A percentile compares a stretch with the other conserved stretches of the same genome.
phyloP scores from a whole-genome alignment of 2,113 vertebrate genomes.

The Myiozetetes cayanensis region DNA sequence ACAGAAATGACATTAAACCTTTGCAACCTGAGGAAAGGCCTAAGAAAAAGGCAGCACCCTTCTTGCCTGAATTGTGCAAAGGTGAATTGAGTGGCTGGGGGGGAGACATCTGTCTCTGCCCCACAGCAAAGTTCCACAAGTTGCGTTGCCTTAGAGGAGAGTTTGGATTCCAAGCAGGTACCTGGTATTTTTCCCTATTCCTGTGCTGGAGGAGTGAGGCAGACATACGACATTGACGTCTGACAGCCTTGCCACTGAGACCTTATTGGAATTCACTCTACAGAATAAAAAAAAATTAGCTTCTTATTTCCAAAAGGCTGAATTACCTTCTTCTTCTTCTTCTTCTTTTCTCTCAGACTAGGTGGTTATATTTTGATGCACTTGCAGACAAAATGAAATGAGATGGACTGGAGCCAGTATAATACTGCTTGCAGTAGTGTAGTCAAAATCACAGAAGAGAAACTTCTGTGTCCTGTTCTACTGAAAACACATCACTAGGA shows the following conservation, averaged over 20 bases:
- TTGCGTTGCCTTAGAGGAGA: neutral
- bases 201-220: neutral
- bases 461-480: neutral
- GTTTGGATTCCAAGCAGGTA: neutral
- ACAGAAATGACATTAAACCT: neutral
- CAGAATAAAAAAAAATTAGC: neutral
- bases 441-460: neutral
- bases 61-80: neutral
- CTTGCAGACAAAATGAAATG: neutral
- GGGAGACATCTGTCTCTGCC: neutral
- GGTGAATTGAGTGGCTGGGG: neutral
- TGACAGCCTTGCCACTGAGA: neutral
- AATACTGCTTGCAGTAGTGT: neutral
- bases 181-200: neutral
- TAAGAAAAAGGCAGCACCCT: neutral
- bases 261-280: neutral
- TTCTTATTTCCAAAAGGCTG: neutral
- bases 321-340: neutral
- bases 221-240: neutral
- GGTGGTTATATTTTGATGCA: neutral
- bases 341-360: neutral
- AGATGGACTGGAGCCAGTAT: neutral
- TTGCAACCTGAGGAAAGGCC: neutral
- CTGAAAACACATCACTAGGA: neutral
- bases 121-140: accelerated